Percentiles rank a stretch among this genome's conserved stretches.
Conservation (phyloP, 2,888 invertebrate genomes). For the Glyphotaelius pellucidus region DNA sequence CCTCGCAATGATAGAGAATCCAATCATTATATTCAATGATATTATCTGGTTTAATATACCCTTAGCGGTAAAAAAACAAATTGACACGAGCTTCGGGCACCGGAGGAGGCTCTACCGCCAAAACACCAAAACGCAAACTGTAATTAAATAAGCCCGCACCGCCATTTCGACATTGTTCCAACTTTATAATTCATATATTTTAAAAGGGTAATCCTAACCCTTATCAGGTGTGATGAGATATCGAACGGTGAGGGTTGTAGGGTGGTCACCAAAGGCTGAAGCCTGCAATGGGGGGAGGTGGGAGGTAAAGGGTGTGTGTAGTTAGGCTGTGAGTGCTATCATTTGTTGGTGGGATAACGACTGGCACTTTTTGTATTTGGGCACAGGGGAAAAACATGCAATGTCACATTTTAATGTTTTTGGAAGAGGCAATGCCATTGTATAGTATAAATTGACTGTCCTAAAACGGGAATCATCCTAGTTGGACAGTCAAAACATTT, state of each 20-base stretch:
- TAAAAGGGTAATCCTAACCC: constrained; percentile 57
- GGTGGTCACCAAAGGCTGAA: constrained; percentile 11
- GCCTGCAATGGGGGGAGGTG: neutral
- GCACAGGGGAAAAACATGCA: too few relatives aligned
- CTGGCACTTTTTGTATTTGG: neutral
- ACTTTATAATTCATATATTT: constrained; percentile 59
- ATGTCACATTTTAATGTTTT: too few relatives aligned
- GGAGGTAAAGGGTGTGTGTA: neutral
- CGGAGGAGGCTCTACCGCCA: neutral
- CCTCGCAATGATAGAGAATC: neutral
- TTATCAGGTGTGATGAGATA: constrained; percentile 57
- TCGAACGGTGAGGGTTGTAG: constrained; percentile 33
- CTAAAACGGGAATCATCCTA: too few relatives aligned
- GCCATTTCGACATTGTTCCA: constrained; percentile 47
- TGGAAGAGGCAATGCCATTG: too few relatives aligned
- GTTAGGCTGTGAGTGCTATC: neutral
- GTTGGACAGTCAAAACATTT: too few relatives aligned
- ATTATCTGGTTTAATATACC: neutral
- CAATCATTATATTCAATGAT: neutral
- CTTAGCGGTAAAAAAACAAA: neutral
- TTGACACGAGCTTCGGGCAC: neutral
- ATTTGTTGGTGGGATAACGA: neutral
- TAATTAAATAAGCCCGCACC: constrained; percentile 44
- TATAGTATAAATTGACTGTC: too few relatives aligned
- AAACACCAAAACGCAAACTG: neutral